phyloP scores from a whole-genome alignment of 2,797 vertebrate species.

The Tarsius wallacei region DNA sequence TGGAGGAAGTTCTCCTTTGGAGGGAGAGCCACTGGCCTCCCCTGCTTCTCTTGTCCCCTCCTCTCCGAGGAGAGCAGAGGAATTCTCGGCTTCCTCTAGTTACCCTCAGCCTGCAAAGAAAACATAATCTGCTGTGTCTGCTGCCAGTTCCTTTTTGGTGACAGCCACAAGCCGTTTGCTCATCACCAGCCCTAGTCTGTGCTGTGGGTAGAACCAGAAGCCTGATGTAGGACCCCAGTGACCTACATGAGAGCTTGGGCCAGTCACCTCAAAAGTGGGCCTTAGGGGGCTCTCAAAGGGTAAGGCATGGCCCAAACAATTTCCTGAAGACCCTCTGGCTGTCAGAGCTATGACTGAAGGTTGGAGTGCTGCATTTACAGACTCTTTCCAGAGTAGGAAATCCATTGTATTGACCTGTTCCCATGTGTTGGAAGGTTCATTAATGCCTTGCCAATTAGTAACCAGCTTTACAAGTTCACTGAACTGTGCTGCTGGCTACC shows the following conservation, averaged over 20 bases:
- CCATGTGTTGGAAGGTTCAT: neutral
- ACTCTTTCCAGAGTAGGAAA: slow-evolving; percentile 1
- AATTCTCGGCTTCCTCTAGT: slow-evolving; percentile 85
- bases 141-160: slow-evolving; percentile 77
- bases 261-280: neutral
- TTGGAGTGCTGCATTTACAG: neutral
- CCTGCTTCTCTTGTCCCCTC: neutral
- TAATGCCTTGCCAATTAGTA: slow-evolving; percentile 50
- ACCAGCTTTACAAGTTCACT: slow-evolving; percentile 18
- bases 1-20: neutral
- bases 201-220: slow-evolving; percentile 17
- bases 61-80: slow-evolving; percentile 60
- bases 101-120: slow-evolving; percentile 82
- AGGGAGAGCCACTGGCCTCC: neutral
- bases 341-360: neutral
- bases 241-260: neutral
- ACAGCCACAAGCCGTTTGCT: slow-evolving; percentile 79
- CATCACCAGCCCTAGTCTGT: slow-evolving; percentile 53
- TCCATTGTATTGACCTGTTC: neutral
- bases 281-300: neutral
- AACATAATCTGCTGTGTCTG: slow-evolving; percentile 83
- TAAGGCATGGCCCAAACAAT: neutral
- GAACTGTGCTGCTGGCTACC: neutral
- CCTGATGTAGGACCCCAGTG: neutral
- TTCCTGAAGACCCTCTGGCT: neutral